Conservation (phyloP, 30 jellyfish, hydroid and myxozoan genomes). For the Hydra vulgaris region DNA sequence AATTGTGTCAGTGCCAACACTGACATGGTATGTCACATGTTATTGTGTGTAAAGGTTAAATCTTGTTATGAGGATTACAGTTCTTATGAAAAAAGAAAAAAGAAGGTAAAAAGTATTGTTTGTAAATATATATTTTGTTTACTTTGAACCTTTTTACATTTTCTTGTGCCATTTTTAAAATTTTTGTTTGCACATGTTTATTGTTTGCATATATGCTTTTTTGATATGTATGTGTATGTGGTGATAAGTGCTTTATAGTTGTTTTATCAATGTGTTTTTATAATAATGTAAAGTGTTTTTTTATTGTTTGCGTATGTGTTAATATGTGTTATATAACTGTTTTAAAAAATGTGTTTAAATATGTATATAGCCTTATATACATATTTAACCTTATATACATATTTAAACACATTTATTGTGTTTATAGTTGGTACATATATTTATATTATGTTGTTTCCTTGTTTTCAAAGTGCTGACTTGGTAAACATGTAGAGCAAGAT, state of each 20-base stretch:
- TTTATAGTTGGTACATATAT: no score
- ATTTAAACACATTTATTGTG: no score
- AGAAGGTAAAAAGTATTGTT: background rate
- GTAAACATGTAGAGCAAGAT: no score
- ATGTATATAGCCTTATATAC: no score
- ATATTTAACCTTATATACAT: no score
- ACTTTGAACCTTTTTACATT: background rate
- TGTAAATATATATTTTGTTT: background rate
- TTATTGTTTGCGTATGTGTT: no score
- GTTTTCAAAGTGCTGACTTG: no score
- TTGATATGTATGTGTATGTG: background rate
- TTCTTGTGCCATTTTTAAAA: background rate
- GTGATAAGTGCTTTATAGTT: background rate
- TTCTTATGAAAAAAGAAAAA: background rate
- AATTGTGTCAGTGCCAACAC: background rate
- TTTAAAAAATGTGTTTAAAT: no score
- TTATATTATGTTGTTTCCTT: no score
- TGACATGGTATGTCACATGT: background rate
- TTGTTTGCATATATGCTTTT: background rate
- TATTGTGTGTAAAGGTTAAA: background rate
- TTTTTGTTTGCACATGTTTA: background rate
- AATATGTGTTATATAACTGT: no score
- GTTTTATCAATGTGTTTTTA: no score
- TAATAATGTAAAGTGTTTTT: no score
- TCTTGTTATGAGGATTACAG: background rate